phyloP scores from a whole-genome alignment of 2,888 invertebrate species.

The Azorinus chamasolen region DNA sequence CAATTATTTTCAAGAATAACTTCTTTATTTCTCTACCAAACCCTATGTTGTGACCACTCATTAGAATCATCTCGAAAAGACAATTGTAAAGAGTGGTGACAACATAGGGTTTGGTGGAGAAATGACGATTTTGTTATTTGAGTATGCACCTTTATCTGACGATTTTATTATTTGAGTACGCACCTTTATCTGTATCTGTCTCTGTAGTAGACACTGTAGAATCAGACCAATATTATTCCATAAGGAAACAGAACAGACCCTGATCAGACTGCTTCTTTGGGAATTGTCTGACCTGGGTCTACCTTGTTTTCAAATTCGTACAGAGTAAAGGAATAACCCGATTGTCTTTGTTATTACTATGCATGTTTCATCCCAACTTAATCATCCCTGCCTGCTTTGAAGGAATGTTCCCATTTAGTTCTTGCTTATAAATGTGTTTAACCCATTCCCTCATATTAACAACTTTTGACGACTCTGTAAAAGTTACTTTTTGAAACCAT shows the following conservation, averaged over 20 bases:
- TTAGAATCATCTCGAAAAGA: not conserved
- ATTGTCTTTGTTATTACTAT: too few relatives aligned
- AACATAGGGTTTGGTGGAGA: not conserved
- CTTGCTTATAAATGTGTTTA: too few relatives aligned
- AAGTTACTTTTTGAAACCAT: not conserved
- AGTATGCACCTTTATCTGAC: not conserved
- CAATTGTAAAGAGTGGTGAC: not conserved
- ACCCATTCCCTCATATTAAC: too few relatives aligned
- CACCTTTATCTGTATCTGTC: not conserved
- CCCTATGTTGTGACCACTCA: not conserved
- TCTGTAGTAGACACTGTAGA: too few relatives aligned
- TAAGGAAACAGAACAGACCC: too few relatives aligned
- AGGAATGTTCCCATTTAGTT: too few relatives aligned
- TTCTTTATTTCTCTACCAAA: not conserved
- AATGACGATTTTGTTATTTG: not conserved
- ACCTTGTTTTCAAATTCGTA: too few relatives aligned
- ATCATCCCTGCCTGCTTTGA: too few relatives aligned
- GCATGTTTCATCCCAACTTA: too few relatives aligned
- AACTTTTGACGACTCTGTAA: not conserved
- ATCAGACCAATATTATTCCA: not conserved
- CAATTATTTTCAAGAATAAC: not conserved
- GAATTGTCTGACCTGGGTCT: too few relatives aligned
- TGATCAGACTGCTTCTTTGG: too few relatives aligned
- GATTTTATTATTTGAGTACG: not conserved
- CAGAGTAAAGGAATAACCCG: too few relatives aligned